These are phyloP conservation scores for Lemur catta DNA, from an alignment of 2,797 vertebrate species.

Conservation along the genomic window DNA sequence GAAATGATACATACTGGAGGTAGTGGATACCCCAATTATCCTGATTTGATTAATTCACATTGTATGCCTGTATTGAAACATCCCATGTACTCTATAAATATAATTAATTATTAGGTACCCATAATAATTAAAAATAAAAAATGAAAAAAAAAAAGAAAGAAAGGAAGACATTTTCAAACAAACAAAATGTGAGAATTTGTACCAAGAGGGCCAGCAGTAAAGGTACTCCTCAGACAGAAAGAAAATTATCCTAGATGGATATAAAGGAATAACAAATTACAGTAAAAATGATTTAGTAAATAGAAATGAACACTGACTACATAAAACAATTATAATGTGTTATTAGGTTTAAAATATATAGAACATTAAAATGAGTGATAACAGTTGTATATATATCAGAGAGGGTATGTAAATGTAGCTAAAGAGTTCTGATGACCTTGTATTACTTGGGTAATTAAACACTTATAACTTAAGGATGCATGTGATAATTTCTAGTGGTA, in stretches of 20 bases:
- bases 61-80: background rate
- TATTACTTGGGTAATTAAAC: background rate
- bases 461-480: background rate
- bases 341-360: slow-evolving; percentile 35
- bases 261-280: background rate
- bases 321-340: background rate
- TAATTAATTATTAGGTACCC: background rate
- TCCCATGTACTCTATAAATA: background rate
- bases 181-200: background rate
- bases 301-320: background rate
- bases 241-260: background rate
- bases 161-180: background rate
- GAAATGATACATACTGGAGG: background rate
- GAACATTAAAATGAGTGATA: background rate
- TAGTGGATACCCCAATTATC: background rate
- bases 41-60: background rate
- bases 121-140: background rate
- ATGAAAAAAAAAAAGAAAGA: background rate
- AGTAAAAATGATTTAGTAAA: slow-evolving; percentile 17
- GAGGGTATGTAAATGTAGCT: background rate
- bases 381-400: background rate
- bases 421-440: background rate
- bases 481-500: slow-evolving; percentile 1
- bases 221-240: background rate
- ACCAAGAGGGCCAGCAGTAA: background rate